Evolutionary conservation across 2,888 invertebrate species (phyloP), one percentile per base, ranked within the genome.

Genomic region (Listrodromus nycthemerus): DNA sequence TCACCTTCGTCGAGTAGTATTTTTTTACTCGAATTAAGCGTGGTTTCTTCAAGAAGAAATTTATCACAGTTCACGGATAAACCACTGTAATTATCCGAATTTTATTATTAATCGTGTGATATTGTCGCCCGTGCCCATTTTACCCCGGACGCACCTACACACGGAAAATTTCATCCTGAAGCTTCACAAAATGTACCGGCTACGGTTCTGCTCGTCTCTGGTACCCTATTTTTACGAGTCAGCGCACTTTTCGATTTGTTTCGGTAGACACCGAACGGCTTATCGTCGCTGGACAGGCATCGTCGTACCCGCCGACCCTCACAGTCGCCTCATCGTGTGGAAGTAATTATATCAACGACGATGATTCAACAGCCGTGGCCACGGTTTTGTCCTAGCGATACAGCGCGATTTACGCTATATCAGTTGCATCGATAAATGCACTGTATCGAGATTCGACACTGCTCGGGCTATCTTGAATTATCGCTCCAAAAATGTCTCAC

Each of bases 201-300:
- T 7, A 24, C 61, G 74, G 70, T 77, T 83, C 63, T 69, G 63
- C 66, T 65, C 24, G 48, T 67, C 77, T 27, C 71, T 74, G 70
- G 52, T 61, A 78, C 79, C 66, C 65, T 84, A 82, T 85, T 90
- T 92, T 92, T 91, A 92, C 92, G 91, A 90, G 79, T 91, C 89
- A 89, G 86, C 91, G 92, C 91, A 88, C 90, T 91, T 92, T 91
- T 91, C 91, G 89, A 92, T 93, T 92, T 92, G 90, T 89, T 89
- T 88, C 87, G 88, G 87, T 88, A 61, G 88, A 86, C 87, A 75
- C 78, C 61, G 80, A 84, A 80, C 74, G 70, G 89, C 91, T 93
- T 93, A 93, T 93, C 93, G 88, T 82, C 50, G 63, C 33, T 80
- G 84, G 71, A 87, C 92, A 91, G 92, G 81, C 90, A 82, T 52